Percentiles rank a stretch among this genome's conserved stretches.
Evolutionary conservation across 1,140 invertebrate genomes (phyloP).

Genomic region (Trichogramma pretiosum): DNA sequence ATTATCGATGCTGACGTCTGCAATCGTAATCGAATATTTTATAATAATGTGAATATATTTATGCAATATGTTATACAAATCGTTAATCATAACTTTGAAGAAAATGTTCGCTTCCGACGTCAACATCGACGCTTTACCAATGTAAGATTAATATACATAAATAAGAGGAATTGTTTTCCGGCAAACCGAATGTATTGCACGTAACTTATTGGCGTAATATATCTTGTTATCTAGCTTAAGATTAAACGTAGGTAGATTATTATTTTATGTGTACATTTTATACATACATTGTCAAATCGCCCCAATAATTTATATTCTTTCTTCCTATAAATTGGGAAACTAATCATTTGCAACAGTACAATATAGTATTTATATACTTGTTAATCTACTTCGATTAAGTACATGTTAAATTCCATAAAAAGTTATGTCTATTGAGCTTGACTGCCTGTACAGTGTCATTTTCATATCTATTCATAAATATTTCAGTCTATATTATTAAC

Average conservation of each 20-base stretch:
- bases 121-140: conserved; percentile 11
- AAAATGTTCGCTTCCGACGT: conserved; percentile 3
- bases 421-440: too few relatives aligned
- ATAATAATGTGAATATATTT: conserved; percentile 18
- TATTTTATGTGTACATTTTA: conserved; percentile 20
- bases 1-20: conserved; percentile 28
- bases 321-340: too few relatives aligned
- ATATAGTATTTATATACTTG: conserved; percentile 19
- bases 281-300: too few relatives aligned
- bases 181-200: conserved; percentile 9
- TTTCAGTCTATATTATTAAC: background rate
- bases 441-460: background rate
- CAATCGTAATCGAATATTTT: conserved; percentile 13
- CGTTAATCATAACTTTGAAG: conserved; percentile 9
- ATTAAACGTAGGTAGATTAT: conserved; percentile 15
- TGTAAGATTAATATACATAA: conserved; percentile 20
- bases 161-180: conserved; percentile 23
- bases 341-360: too few relatives aligned
- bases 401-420: too few relatives aligned
- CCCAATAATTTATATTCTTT: conserved; percentile 16
- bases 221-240: conserved; percentile 16
- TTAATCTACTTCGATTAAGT: too few relatives aligned
- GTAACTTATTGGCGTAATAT: too few relatives aligned
- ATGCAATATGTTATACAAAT: conserved; percentile 18
- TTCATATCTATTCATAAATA: background rate